Evolutionary conservation across 64 coral and sea anemone genomes (phyloP).

Genomic region (Trachythela sp.): DNA sequence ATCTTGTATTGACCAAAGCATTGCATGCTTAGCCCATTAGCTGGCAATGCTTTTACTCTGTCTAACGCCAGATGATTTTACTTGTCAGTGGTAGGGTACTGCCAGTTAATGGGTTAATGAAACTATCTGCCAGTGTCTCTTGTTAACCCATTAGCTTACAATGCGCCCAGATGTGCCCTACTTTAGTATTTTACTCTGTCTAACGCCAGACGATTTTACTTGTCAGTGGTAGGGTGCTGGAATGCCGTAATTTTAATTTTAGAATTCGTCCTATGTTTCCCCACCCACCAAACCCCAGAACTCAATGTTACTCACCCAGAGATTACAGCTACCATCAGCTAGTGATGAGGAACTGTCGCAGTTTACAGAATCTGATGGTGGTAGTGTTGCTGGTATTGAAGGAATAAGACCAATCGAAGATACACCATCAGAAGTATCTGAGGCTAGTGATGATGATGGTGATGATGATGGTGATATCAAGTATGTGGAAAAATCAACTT

Average conservation of each 20-base stretch:
- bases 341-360: slow-evolving; percentile 13
- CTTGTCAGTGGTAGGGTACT: too few relatives aligned
- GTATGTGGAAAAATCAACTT: not conserved
- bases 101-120: too few relatives aligned
- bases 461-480: not conserved
- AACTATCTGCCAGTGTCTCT: too few relatives aligned
- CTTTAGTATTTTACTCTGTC: too few relatives aligned
- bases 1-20: too few relatives aligned
- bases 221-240: too few relatives aligned
- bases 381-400: slow-evolving; percentile 1
- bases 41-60: too few relatives aligned
- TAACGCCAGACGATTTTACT: too few relatives aligned
- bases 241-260: not conserved
- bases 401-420: slow-evolving; percentile 13
- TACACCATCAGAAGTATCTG: not conserved
- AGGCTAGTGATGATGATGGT: not conserved
- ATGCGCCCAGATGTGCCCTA: too few relatives aligned
- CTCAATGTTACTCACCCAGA: slow-evolving; percentile 6
- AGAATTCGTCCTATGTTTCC: not conserved
- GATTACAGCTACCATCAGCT: not conserved
- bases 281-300: not conserved
- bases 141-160: too few relatives aligned
- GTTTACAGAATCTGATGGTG: slow-evolving; percentile 16
- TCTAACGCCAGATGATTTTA: too few relatives aligned
- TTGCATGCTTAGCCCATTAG: too few relatives aligned